Evolutionary conservation across 1,140 invertebrate species (phyloP).

Genomic region (Neomicropteryx cornuta): DNA sequence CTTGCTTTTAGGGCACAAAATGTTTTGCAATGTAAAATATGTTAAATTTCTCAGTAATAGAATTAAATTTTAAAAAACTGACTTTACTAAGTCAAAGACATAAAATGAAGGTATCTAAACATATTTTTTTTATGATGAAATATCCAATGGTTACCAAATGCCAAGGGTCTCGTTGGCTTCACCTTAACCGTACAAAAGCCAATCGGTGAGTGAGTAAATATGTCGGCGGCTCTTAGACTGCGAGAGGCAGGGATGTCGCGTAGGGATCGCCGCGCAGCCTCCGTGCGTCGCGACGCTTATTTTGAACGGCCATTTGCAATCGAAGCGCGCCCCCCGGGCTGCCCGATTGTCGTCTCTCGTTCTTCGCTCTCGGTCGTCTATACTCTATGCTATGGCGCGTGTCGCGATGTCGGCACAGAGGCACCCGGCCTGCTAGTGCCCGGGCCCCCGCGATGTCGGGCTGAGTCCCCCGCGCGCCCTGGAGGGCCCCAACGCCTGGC

Average conservation of each 20-base stretch:
- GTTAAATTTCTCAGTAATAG: too few species aligned
- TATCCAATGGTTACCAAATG: not conserved
- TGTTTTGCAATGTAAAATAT: too few species aligned
- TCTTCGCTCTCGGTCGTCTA: not conserved
- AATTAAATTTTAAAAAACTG: too few species aligned
- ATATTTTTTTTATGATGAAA: not conserved
- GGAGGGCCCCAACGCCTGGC: constrained; percentile 34
- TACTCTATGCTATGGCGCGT: constrained; percentile 1
- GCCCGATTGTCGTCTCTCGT: constrained; percentile 16
- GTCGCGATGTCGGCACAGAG: not conserved
- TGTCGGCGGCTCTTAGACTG: constrained; percentile 14
- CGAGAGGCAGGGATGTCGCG: constrained; percentile 28
- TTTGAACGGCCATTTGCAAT: constrained; percentile 28
- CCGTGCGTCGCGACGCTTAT: constrained; percentile 20
- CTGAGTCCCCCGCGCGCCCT: constrained; percentile 26
- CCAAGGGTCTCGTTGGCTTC: constrained; percentile 1
- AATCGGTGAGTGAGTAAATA: constrained; percentile 8
- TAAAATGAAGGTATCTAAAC: not conserved
- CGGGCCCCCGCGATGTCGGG: constrained; percentile 26
- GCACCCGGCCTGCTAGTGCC: constrained; percentile 2
- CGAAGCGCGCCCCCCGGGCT: constrained; percentile 20
- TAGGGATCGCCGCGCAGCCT: constrained; percentile 34
- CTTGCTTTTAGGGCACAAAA: too few species aligned
- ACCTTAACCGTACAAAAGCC: not conserved
- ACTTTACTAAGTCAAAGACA: too few species aligned